Evolutionary conservation across 2,113 vertebrate species (phyloP), one percentile per base, ranked within the genome.

Genomic region (Platysternon megacephalum): DNA sequence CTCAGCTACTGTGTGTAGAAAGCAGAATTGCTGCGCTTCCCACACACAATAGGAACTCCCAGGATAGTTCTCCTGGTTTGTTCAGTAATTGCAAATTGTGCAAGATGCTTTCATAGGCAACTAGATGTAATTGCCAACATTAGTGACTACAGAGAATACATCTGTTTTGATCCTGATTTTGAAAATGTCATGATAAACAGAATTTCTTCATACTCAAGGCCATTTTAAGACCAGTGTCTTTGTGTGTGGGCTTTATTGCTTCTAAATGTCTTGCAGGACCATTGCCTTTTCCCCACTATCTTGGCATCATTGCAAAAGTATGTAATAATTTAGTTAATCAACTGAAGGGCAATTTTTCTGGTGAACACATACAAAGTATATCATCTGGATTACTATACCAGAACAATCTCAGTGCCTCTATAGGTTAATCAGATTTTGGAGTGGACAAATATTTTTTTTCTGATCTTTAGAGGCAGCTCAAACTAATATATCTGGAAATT

Each of bases 91-190:
- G 82, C 53, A 91, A 84, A 89, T 48, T 53, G 85, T 91, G 78
- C 85, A 93, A 91, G 55, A 95, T 81, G 29, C 42, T 90, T 95
- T 98, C 87, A 42, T 87, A 97, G 97, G 78, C 10, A 96, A 58
- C 8, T 85, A 87, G 26, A 90, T 79, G 13, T 29, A 95, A 95
- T 83, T 93, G 58, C 16, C 44, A 94, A 13, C 32, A 72, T 88
- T 96, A 91, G 29, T 78, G 24, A 85, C 85, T 92, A 86, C 53
- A 82, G 78, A 97, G 29, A 79, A 86, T 90, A 86, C 42, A 52
- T 82, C 87, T 95, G 16, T 84, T 93, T 97, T 88, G 74, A 97
- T 93, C 11, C 2, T 93, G 39, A 79, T 92, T 95, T 95, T 90
- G 28, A 94, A 97, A 84, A 87, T 74, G 49, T 93, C 1, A 7